Conservation (phyloP, 2,113 vertebrate genomes). For the Thermophis baileyi region DNA sequence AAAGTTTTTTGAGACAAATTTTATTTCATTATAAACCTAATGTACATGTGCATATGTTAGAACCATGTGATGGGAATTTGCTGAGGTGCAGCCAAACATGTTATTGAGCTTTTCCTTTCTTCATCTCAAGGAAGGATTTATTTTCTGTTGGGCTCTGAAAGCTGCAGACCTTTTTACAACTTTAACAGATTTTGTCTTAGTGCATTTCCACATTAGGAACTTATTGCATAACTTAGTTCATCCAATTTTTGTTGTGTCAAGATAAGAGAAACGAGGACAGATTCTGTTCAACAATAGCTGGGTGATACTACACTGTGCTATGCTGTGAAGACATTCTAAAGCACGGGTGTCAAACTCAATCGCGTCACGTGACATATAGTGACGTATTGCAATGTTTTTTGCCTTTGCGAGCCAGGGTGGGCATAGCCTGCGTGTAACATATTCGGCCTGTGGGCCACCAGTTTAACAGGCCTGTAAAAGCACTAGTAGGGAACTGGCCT, state of each 20-base stretch:
- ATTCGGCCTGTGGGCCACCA: no score
- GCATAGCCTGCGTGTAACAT: no score
- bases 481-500: not conserved
- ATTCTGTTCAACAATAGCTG: not conserved
- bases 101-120: not conserved
- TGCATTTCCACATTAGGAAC: not conserved
- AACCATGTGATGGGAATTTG: fast-evolving
- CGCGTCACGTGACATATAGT: fast-evolving
- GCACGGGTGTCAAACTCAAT: no score
- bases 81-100: not conserved
- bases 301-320: not conserved
- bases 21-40: constrained; percentile 43
- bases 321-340: not conserved
- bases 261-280: not conserved
- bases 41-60: constrained; percentile 13
- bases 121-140: not conserved
- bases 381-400: no score
- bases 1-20: constrained; percentile 52
- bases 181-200: not conserved
- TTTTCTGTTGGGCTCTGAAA: not conserved
- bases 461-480: no score
- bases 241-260: not conserved
- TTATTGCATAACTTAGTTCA: not conserved
- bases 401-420: no score
- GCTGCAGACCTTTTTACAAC: not conserved